Percentiles rank a stretch among this genome's conserved stretches.
Conservation (phyloP, 2,888 invertebrate species). For the Hipparchia sbordonii region DNA sequence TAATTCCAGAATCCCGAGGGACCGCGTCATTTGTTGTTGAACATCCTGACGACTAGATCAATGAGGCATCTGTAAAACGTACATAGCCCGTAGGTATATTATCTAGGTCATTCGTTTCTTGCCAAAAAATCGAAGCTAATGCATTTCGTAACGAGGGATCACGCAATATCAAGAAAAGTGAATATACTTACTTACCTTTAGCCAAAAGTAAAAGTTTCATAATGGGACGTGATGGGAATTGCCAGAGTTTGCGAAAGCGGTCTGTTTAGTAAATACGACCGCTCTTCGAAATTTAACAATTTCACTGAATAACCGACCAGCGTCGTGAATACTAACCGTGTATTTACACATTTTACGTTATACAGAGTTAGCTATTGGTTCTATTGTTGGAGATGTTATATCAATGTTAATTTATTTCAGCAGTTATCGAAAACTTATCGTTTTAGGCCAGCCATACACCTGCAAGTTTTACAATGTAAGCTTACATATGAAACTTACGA, state of each 20-base stretch:
- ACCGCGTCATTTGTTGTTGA: background rate
- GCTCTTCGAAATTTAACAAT: constrained; percentile 71
- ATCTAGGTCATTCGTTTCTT: background rate
- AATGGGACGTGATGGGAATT: constrained; percentile 59
- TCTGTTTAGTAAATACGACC: constrained; percentile 65
- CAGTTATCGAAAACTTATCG: no score
- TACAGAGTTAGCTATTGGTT: constrained; percentile 23
- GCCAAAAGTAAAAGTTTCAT: constrained; percentile 59
- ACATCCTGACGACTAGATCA: background rate
- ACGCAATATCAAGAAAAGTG: constrained; percentile 36
- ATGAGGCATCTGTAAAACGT: background rate
- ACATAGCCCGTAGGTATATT: background rate
- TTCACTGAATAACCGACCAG: constrained; percentile 65
- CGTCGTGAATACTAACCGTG: constrained; percentile 59
- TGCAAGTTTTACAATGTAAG: no score
- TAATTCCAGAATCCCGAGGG: no score
- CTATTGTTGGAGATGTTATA: no score
- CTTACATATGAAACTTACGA: no score
- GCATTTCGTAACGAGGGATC: constrained; percentile 40
- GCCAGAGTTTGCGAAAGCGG: constrained; percentile 66
- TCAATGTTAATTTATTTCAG: no score
- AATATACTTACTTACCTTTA: constrained; percentile 23
- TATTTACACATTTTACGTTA: constrained; percentile 32
- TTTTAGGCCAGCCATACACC: no score
- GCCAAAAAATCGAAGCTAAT: constrained; percentile 24